Base-by-base conservation (phyloP, 1,140 invertebrate species). In the Scaptodrosophila lebanonensis region DNA sequence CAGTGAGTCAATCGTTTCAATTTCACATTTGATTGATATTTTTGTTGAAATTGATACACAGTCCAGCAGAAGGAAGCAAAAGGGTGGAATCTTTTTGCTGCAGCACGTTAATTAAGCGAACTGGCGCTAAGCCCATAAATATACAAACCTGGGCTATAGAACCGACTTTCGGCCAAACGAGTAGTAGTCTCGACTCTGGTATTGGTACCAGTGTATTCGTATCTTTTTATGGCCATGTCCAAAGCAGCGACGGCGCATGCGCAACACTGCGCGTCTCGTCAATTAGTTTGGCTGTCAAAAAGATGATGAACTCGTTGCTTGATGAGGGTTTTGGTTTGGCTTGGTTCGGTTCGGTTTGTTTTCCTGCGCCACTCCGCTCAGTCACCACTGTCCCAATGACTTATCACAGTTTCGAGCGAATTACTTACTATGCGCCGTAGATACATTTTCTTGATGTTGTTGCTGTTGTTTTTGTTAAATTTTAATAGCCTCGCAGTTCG, bases 281-380 rank as follows among this genome's bases (percentile, higher is more conserved):
- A 84, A 84, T 84, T 85, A 85, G 83, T 75, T 84, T 76, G 77
- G 83, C 83, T 85, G 83, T 85, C 83, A 85, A 60, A 84, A 85
- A 85, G 83, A 85, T 83, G 83, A 84, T 85, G 83, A 84, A 83
- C 83, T 83, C 72, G 76, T 73, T 79, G 69, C 72, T 84, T 85
- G 83, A 85, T 84, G 82, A 85, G 83, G 83, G 83, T 85, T 67
- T 72, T 63, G 49, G 47, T 30, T 48, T 42, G 27, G 22, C 56
- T 43, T 33, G 38, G 25, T 16, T 17, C 52, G 32, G 35, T 53
- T 40, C 30, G 36, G 35, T 29, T 54, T 40, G 25, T 22, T 39
- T 22, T 17, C 43, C 51, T 13, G 9, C n/a, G 30, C 38, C 15
- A 42, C 11, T 12, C 15, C 5, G 16, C 12, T 44, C 29, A n/a